These are phyloP conservation scores for Phrynosoma platyrhinos DNA, from an alignment of 2,113 vertebrate genomes.

Conservation along the genomic window DNA sequence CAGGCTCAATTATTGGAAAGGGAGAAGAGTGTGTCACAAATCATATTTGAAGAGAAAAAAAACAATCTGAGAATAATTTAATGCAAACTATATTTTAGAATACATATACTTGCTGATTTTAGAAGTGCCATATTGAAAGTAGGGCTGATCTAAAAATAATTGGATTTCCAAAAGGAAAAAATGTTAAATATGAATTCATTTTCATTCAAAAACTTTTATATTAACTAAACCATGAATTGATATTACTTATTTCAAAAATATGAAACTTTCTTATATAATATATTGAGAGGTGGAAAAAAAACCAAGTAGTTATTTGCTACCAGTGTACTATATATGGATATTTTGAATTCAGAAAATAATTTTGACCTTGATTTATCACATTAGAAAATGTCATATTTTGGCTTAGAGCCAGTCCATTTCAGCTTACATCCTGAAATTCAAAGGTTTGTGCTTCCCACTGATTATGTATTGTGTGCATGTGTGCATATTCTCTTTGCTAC, in stretches of 20 bases:
- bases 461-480: too few species aligned
- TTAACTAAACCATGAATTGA: not conserved
- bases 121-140: not conserved
- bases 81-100: not conserved
- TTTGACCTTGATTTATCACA: too few species aligned
- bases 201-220: not conserved
- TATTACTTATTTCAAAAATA: not conserved
- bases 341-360: too few species aligned
- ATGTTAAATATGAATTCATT: conserved; percentile 13
- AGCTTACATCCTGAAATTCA: too few species aligned
- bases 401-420: too few species aligned
- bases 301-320: not conserved
- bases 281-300: not conserved
- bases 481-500: too few species aligned
- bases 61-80: conserved; percentile 6
- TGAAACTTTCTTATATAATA: not conserved
- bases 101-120: not conserved
- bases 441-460: too few species aligned
- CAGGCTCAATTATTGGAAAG: too few species aligned
- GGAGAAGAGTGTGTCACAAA: not conserved
- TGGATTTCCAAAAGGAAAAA: not conserved
- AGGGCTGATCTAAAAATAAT: not conserved
- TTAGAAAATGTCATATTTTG: too few species aligned
- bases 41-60: not conserved
- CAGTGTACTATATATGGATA: too few species aligned